These are phyloP conservation scores for Diachrysia chrysitis DNA, from an alignment of 2,888 invertebrate species.

Conservation along the genomic window DNA sequence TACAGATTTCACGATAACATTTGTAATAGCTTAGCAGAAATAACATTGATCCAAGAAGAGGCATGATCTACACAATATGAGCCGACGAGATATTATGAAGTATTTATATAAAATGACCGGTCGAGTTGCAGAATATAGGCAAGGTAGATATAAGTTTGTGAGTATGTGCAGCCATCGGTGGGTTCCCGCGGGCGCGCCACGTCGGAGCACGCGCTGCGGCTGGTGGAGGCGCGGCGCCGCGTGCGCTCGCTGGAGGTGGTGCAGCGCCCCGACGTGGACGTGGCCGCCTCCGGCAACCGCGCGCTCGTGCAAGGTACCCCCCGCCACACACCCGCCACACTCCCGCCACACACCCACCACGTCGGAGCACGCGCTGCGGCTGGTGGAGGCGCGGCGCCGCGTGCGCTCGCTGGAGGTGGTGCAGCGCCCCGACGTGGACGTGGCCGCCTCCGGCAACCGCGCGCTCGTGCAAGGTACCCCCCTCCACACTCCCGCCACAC, in stretches of 20 bases:
- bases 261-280: constrained; percentile 58
- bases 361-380: constrained; percentile 71
- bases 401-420: constrained; percentile 64
- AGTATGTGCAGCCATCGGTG: constrained; percentile 7
- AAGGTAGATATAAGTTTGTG: neutral
- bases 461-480: constrained; percentile 68
- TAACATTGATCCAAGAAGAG: too few relatives aligned
- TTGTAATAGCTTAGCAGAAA: too few relatives aligned
- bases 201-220: constrained; percentile 71
- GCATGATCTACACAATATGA: too few relatives aligned
- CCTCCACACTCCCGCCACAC: too few relatives aligned
- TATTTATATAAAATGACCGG: too few relatives aligned
- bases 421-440: constrained; percentile 58
- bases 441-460: constrained; percentile 63
- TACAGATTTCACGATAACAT: too few relatives aligned
- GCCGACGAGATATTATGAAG: too few relatives aligned
- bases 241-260: constrained; percentile 64
- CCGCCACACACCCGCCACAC: neutral
- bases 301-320: constrained; percentile 75
- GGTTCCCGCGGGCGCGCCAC: constrained; percentile 36
- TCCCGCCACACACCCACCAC: constrained; percentile 40
- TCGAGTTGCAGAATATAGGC: too few relatives aligned
- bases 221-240: constrained; percentile 67
- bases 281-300: constrained; percentile 63
- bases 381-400: constrained; percentile 67